Base-by-base conservation (phyloP, 2,113 vertebrate species). In the Elanoides forficatus region DNA sequence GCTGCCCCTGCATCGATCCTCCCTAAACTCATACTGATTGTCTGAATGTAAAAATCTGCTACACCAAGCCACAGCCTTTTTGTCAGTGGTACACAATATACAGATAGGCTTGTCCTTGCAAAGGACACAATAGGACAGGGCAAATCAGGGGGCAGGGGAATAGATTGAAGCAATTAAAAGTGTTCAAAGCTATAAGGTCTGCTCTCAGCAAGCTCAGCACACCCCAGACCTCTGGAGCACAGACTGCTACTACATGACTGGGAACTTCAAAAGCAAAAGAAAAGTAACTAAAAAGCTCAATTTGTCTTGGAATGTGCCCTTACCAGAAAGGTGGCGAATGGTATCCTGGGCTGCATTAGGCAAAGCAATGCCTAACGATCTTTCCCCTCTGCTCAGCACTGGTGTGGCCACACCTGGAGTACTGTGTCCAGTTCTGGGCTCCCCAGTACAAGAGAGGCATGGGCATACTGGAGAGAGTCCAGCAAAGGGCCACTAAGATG, bases 131-230 rank as follows among this genome's bases (percentile, higher is more conserved):
- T 5, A 78, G 60, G 26, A 79, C 5, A 59, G 56, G 23, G 27
- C 38, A 71, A 81, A 55, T 36, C 5, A 1, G 25, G 22, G 7
- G n/a, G 29, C 29, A n/a, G 29, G 7, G 62, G 40, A 80, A 29
- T 21, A 90, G 55, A 80, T 0, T 55, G 74, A 92, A 95, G 73
- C 40, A 88, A 71, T 59, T 93, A 70, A 75, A 94, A 59, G 8
- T 34, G 42, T 90, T 93, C 59, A 87, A 88, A 94, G n/a, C 60
- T 55, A 18, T 59, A 71, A 66, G 36, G 34, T 91, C 75, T 81
- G 23, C 36, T 34, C 56, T 85, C 48, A 94, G 53, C 66, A 86
- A 90, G 74, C 66, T 81, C 93, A 95, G 96, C 66, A 55, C 38
- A 89, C 27, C 7, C 18, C 43, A 79, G 83, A 89, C 66, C 78